phyloP scores from a whole-genome alignment of 1,140 invertebrate species.

The Pygmarrhopalites habei region DNA sequence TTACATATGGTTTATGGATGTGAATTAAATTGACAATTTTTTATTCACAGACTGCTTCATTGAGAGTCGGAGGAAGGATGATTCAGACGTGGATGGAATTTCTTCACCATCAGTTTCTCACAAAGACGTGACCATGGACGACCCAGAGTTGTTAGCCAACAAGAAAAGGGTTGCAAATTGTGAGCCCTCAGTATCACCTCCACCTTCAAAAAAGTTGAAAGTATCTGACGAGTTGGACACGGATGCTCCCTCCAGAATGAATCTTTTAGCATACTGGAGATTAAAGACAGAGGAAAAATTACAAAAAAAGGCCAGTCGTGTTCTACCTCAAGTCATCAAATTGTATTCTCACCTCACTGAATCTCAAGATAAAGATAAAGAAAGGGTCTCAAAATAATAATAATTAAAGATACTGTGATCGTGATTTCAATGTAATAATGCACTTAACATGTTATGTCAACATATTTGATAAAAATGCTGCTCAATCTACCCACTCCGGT shows the following conservation, averaged over 20 bases:
- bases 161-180: slow-evolving; percentile 23
- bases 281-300: slow-evolving; percentile 33
- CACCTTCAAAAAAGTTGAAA: slow-evolving; percentile 58
- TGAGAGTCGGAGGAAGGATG: slow-evolving; percentile 60
- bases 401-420: too few relatives aligned
- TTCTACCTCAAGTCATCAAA: slow-evolving; percentile 15
- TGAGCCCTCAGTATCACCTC: slow-evolving; percentile 71
- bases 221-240: slow-evolving; percentile 28
- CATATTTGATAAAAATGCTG: too few relatives aligned
- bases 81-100: too few relatives aligned
- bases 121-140: too few relatives aligned
- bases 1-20: too few relatives aligned
- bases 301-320: slow-evolving; percentile 20
- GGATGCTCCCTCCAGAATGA: neutral
- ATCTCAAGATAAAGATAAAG: too few relatives aligned
- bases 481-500: too few relatives aligned
- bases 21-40: too few relatives aligned
- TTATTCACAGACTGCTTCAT: slow-evolving; percentile 73
- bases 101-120: too few relatives aligned
- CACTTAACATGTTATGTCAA: too few relatives aligned
- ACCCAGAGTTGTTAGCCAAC: neutral
- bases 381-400: too few relatives aligned
- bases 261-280: slow-evolving; percentile 23
- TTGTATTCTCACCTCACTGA: slow-evolving; percentile 29
- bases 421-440: too few relatives aligned